Conservation (phyloP, 1,140 invertebrate genomes). For the Campoletis sonorensis region DNA sequence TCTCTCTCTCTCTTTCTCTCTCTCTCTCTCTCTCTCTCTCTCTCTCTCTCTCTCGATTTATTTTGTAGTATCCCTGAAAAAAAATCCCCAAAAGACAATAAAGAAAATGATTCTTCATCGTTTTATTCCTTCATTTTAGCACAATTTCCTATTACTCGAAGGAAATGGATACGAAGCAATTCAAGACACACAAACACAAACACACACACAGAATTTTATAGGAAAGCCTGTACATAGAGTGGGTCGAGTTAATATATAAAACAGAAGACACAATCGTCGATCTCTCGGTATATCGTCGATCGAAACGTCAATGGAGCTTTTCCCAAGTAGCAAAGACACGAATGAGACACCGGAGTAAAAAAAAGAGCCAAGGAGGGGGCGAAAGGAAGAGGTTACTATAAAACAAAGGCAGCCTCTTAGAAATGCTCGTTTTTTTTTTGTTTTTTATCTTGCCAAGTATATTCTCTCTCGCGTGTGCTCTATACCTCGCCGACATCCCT, state of each 20-base stretch:
- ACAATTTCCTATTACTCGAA: too few species aligned
- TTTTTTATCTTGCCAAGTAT: not conserved
- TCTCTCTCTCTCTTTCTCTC: too few species aligned
- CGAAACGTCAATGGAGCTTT: not conserved
- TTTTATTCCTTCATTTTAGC: too few species aligned
- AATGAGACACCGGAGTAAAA: not conserved
- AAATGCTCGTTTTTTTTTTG: not conserved
- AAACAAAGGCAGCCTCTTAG: not conserved
- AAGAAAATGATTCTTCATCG: too few species aligned
- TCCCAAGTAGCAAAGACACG: not conserved
- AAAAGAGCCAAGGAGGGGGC: not conserved
- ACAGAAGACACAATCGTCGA: conserved; percentile 3
- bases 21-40: too few species aligned
- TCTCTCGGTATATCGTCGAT: not conserved
- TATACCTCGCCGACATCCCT: conserved; percentile 15
- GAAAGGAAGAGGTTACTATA: not conserved
- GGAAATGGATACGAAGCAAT: too few species aligned
- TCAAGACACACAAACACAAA: too few species aligned
- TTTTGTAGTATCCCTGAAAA: too few species aligned
- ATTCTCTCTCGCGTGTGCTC: not conserved
- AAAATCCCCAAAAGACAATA: too few species aligned
- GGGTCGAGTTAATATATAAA: not conserved
- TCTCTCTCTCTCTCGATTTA: too few species aligned
- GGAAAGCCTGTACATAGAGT: not conserved
- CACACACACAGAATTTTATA: not conserved